Evolutionary conservation across 2,113 vertebrate genomes (phyloP).

Genomic region (Sorex fumeus): DNA sequence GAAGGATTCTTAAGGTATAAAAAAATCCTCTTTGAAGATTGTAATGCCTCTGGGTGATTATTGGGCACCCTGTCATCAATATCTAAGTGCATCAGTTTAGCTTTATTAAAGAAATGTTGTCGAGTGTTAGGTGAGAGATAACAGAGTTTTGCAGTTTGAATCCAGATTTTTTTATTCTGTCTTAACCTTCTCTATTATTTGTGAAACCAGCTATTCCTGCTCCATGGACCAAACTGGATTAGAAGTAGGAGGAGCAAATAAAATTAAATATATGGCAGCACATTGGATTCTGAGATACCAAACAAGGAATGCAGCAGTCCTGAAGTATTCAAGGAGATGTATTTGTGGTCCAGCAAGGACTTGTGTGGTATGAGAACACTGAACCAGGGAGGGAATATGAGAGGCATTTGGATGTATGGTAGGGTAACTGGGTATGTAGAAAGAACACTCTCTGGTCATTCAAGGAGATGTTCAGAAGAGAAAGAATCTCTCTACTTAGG

Average conservation of each 20-base stretch:
- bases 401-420: not conserved
- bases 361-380: not conserved
- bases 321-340: not conserved
- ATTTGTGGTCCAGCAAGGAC: not conserved
- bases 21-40: constrained; percentile 21
- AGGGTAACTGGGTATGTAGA: not conserved
- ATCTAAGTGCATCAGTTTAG: not conserved
- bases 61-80: not conserved
- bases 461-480: not conserved
- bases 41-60: not conserved
- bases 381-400: not conserved
- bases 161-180: not conserved
- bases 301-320: not conserved
- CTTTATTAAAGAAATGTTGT: not conserved
- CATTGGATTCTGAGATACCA: not conserved
- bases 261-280: not conserved
- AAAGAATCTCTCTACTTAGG: not conserved
- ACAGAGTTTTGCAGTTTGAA: not conserved
- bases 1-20: constrained; percentile 11
- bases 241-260: not conserved
- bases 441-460: not conserved
- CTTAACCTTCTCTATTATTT: not conserved
- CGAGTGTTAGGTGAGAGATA: not conserved
- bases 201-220: not conserved
- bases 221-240: not conserved